Evolutionary conservation across 2,113 vertebrate species (phyloP).

Genomic region (Sminthopsis crassicaudata): DNA sequence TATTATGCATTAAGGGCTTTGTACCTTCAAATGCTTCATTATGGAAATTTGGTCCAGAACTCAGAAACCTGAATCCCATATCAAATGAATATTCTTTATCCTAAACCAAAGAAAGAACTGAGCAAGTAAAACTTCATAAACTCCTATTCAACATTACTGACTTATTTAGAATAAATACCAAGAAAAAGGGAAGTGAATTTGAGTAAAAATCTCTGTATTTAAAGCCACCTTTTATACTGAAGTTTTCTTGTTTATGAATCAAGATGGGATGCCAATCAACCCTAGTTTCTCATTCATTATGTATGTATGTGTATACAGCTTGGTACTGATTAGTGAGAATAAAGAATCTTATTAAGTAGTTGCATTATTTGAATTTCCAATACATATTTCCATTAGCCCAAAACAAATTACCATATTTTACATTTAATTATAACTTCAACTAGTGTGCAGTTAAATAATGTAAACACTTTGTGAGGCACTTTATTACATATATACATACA

Average conservation of each 20-base stretch:
- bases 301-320: not conserved
- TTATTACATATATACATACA: not conserved
- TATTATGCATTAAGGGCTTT: slow-evolving; percentile 26
- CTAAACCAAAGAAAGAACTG: not conserved
- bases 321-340: not conserved
- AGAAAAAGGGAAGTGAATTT: not conserved
- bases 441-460: not conserved
- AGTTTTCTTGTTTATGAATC: not conserved
- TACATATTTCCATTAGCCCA: not conserved
- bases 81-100: not conserved
- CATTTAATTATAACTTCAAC: not conserved
- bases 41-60: slow-evolving; percentile 11
- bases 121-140: not conserved
- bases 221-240: not conserved
- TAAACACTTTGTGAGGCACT: not conserved
- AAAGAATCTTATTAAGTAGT: not conserved
- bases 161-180: not conserved
- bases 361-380: not conserved
- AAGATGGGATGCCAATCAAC: not conserved
- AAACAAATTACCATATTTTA: not conserved
- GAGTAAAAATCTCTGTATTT: not conserved
- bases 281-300: not conserved
- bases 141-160: not conserved
- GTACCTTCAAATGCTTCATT: slow-evolving; percentile 35
- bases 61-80: not conserved